These are phyloP conservation scores for Petrocephalus schoutedeni DNA, from an alignment of 2,797 vertebrate genomes.

Conservation along the genomic window DNA sequence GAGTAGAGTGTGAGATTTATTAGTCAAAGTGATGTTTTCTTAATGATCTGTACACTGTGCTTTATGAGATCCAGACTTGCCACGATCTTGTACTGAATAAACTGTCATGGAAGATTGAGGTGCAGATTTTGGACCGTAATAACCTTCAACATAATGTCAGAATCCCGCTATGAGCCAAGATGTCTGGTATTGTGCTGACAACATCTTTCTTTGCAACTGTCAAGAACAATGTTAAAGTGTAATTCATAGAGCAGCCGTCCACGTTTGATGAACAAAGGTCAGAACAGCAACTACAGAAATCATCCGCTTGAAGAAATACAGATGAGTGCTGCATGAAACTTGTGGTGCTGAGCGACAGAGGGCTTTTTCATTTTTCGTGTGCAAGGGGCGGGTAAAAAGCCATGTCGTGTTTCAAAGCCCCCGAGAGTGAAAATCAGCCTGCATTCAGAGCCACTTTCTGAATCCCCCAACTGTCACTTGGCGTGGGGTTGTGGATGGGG, in stretches of 20 bases:
- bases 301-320: not conserved
- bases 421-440: constrained; percentile 13
- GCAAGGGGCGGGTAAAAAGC: not conserved
- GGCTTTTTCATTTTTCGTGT: constrained; percentile 3
- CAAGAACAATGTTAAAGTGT: not conserved
- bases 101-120: not conserved
- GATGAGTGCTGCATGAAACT: not conserved
- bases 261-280: not conserved
- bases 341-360: not conserved
- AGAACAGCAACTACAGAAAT: not conserved
- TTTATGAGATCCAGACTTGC: not conserved
- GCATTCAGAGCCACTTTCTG: constrained; percentile 16
- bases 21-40: constrained; percentile 2
- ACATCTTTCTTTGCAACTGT: not conserved
- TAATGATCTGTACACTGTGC: not conserved
- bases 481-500: constrained; percentile 13
- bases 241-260: not conserved
- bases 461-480: not conserved
- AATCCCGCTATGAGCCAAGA: not conserved
- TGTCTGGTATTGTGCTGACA: not conserved
- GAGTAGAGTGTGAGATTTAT: constrained; percentile 8
- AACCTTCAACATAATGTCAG: not conserved
- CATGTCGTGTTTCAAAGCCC: constrained; percentile 13
- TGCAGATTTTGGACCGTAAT: not conserved
- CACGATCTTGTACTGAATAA: not conserved